Evolutionary conservation across 2,797 vertebrate genomes (phyloP), one percentile per base, ranked within the genome.

Genomic region (Chrysocyon brachyurus): DNA sequence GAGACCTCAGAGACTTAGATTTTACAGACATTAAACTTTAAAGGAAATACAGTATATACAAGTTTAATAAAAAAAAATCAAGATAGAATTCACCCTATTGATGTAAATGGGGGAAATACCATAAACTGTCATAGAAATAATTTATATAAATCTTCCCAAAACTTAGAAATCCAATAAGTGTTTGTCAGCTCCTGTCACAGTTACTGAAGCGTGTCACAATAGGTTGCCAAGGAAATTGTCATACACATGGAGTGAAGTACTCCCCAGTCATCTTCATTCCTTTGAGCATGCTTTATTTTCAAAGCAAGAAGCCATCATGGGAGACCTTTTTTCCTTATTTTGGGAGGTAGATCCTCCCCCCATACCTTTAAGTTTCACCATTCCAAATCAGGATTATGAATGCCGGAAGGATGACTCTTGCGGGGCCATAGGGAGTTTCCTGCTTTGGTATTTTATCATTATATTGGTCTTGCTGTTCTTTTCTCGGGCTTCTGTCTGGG

Each of bases 401-500:
- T 81, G 97, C 91, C 22, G 26, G 85, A 57, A 95, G 54, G 97
- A 98, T 64, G 97, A 96, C 14, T 94, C 95, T 59, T 96, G 68
- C 40, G 90, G 86, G 68, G 5, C 61, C 6, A 59, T 94, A 83
- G 96, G 96, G 40, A 95, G 63, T 78, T 98, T 98, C 59, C 83
- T 96, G 59, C 81, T 97, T 79, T 97, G 88, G 93, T 98, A 86
- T 75, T 97, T 96, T 1, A 0, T 87, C 92, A 54, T 68, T 33
- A 57, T 98, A 90, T 93, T 95, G 77, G 10, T 95, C 64, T 52
- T 98, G 79, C 91, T 93, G 93, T 12, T 98, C 54, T 31, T 98
- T 75, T 97, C 97, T 87, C 75, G 73, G 17, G 89, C 75, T 94
- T 93, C 83, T 56, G 2, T 92, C 85, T 28, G 11, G 88, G 97